Conservation (phyloP, 2,797 vertebrate genomes). For the Periophthalmus magnuspinnatus region DNA sequence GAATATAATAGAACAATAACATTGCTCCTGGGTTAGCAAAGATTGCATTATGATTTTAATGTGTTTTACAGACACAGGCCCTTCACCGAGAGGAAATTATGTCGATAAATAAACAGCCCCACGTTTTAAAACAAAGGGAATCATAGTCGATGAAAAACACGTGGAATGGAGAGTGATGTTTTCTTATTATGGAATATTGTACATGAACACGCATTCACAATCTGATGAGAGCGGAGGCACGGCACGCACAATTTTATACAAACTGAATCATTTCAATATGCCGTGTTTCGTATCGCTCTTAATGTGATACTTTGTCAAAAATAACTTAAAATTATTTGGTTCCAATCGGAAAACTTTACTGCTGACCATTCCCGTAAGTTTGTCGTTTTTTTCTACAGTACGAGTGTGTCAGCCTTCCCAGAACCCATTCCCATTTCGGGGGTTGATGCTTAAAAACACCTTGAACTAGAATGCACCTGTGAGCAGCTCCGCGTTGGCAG, state of each 20-base stretch:
- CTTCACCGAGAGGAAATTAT: slow-evolving; percentile 71
- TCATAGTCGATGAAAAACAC: slow-evolving; percentile 48
- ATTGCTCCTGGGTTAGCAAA: slow-evolving; percentile 73
- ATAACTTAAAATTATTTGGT: not conserved
- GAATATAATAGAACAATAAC: slow-evolving; percentile 76
- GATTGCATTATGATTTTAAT: slow-evolving; percentile 78
- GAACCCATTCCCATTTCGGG: slow-evolving; percentile 10
- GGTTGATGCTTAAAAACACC: slow-evolving; percentile 11
- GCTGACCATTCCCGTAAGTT: slow-evolving; percentile 9
- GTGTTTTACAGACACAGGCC: slow-evolving; percentile 70
- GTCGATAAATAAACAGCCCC: slow-evolving; percentile 71
- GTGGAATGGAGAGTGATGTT: slow-evolving; percentile 29
- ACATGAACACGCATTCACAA: slow-evolving; percentile 6
- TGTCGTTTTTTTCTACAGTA: not conserved
- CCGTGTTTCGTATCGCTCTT: not conserved
- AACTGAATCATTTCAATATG: slow-evolving; percentile 7
- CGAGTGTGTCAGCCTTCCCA: slow-evolving; percentile 1
- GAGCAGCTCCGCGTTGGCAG: slow-evolving; percentile 62
- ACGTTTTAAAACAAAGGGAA: slow-evolving; percentile 70
- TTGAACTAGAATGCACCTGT: slow-evolving; percentile 53
- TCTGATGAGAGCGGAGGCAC: slow-evolving; percentile 1
- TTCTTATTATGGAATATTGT: slow-evolving; percentile 42
- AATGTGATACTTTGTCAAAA: slow-evolving; percentile 3
- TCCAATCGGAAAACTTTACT: slow-evolving; percentile 5
- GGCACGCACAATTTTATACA: not conserved